phyloP scores from a whole-genome alignment of 2,888 invertebrate species.

The Heliothis peltigera region DNA sequence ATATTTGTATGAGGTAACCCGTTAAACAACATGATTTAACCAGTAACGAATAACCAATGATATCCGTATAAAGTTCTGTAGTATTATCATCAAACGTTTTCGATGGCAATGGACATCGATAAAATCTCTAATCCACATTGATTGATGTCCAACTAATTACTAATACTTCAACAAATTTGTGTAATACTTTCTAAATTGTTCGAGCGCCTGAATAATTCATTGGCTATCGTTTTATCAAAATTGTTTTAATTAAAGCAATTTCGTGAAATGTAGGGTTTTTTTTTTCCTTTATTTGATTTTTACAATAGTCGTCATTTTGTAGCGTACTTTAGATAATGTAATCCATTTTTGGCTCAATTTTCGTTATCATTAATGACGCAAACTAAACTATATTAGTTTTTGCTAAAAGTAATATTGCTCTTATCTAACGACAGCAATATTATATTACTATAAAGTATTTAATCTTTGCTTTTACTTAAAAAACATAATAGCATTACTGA shows the following conservation, averaged over 20 bases:
- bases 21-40: conserved; percentile 43
- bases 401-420: no score
- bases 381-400: no score
- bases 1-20: conserved; percentile 44
- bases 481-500: conserved; percentile 26
- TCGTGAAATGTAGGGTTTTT: conserved; percentile 30
- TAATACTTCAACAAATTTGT: conserved; percentile 34
- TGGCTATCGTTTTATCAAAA: conserved; percentile 34
- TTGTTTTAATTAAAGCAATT: conserved; percentile 48
- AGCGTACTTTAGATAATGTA: no score
- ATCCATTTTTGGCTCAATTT: no score
- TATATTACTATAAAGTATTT: neutral
- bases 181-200: conserved; percentile 44
- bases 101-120: conserved; percentile 40
- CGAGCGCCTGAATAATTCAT: conserved; percentile 41
- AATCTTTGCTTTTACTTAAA: conserved; percentile 6
- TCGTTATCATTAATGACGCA: no score
- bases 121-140: conserved; percentile 52
- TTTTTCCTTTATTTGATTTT: conserved; percentile 21
- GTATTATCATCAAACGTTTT: conserved; percentile 21
- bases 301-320: conserved; percentile 1
- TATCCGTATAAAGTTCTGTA: neutral
- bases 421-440: no score
- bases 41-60: conserved; percentile 20
- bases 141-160: conserved; percentile 48